Evolutionary conservation across 2,113 vertebrate genomes (phyloP).

Genomic region (Lamprotornis superbus): DNA sequence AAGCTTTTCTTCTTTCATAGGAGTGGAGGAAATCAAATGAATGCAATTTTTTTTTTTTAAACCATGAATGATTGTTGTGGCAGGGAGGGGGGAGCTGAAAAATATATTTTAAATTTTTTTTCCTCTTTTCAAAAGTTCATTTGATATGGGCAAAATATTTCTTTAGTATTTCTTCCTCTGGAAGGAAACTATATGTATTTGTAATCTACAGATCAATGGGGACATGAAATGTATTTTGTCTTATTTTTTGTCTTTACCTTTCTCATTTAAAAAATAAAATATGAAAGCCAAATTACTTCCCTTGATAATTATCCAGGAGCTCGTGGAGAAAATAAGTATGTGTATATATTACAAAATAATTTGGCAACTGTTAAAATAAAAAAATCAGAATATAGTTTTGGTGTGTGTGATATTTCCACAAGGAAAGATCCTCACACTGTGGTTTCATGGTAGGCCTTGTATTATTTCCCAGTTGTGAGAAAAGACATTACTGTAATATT

Average conservation of each 20-base stretch:
- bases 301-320: background rate
- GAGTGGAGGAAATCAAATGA: background rate
- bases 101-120: background rate
- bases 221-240: conserved; percentile 43
- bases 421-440: background rate
- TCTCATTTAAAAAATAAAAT: conserved; percentile 57
- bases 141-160: conserved; percentile 43
- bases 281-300: conserved; percentile 50
- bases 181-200: conserved; percentile 22
- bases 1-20: background rate
- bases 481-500: conserved; percentile 6
- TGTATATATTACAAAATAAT: conserved; percentile 22
- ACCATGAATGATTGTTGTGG: background rate
- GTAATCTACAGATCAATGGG: conserved; percentile 25
- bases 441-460: conserved; percentile 2
- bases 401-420: background rate
- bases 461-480: background rate
- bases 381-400: background rate
- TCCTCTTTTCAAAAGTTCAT: conserved; percentile 20
- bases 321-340: background rate
- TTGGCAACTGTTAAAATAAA: conserved; percentile 35
- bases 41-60: background rate
- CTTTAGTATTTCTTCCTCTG: conserved; percentile 58
- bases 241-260: conserved; percentile 55
- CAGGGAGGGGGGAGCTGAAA: background rate